These are phyloP conservation scores for Myopa tessellatipennis DNA, from an alignment of 2,888 invertebrate genomes.

Conservation along the genomic window DNA sequence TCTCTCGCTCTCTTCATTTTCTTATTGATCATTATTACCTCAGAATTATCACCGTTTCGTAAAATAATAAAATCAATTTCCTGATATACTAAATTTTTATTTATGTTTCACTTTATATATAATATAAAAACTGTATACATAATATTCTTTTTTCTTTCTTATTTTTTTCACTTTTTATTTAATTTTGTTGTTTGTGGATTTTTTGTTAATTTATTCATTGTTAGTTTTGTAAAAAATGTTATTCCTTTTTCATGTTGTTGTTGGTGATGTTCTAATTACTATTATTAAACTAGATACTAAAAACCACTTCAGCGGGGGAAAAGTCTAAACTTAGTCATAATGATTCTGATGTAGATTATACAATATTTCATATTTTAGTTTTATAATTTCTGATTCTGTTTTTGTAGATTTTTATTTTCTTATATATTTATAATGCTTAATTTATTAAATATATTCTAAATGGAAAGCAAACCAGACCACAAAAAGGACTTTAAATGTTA, in stretches of 20 bases:
- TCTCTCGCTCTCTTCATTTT: neutral
- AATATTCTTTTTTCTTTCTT: slow-evolving; percentile 45
- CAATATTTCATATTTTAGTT: slow-evolving; percentile 33
- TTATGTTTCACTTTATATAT: slow-evolving; percentile 46
- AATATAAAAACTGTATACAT: slow-evolving; percentile 50
- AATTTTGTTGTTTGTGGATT: slow-evolving; percentile 22
- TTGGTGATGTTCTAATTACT: slow-evolving; percentile 13
- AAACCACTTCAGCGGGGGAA: slow-evolving; percentile 31
- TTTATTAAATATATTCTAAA: neutral
- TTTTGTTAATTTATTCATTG: too few species aligned
- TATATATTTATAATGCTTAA: neutral
- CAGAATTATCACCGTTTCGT: neutral
- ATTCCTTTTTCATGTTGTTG: too few species aligned
- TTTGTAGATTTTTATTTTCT: neutral
- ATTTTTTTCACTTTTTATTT: slow-evolving; percentile 43
- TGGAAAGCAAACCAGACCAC: neutral
- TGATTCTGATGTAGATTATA: neutral
- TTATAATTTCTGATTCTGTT: neutral
- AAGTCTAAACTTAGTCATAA: slow-evolving; percentile 18
- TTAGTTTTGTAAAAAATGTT: too few species aligned
- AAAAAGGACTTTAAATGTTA: slow-evolving; percentile 14
- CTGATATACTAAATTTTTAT: slow-evolving; percentile 34
- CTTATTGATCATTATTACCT: too few species aligned
- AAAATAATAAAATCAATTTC: neutral
- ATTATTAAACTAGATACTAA: slow-evolving; percentile 34